A percentile compares a stretch with the other conserved stretches of the same genome.
Conservation (phyloP, 2,888 invertebrate species). For the Andrena camellia region DNA sequence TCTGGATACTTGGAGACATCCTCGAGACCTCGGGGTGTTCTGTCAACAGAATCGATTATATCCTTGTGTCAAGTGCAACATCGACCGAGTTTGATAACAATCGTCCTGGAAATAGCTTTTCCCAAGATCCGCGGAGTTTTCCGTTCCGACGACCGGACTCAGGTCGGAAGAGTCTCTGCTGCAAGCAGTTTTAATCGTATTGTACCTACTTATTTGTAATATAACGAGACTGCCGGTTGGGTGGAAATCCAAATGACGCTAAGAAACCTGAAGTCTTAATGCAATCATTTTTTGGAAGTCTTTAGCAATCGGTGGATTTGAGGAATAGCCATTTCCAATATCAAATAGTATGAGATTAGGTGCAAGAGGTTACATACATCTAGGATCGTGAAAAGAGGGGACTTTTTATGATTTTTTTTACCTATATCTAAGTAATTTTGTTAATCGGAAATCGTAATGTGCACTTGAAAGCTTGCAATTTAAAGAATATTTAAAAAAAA, state of each 20-base stretch:
- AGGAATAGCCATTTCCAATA: not conserved
- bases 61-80: conserved; percentile 14
- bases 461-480: no score
- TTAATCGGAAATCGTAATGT: no score
- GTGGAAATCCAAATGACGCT: no score
- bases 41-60: conserved; percentile 81
- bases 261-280: no score
- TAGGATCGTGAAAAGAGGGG: no score
- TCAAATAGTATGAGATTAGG: not conserved
- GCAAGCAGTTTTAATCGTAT: not conserved
- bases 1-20: conserved; percentile 91
- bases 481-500: no score
- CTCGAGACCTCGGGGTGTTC: conserved; percentile 92
- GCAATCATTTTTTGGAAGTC: not conserved
- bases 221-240: no score
- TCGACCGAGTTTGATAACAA: conserved; percentile 19
- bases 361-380: no score
- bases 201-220: not conserved
- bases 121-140: not conserved
- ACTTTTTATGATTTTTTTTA: no score
- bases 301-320: not conserved
- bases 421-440: no score
- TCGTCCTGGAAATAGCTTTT: conserved; percentile 3
- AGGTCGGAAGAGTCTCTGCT: not conserved
- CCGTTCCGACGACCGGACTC: not conserved